A percentile compares a stretch with the other conserved stretches of the same genome.
phyloP scores from a whole-genome alignment of 2,888 invertebrate species.

The Xestia xanthographa region DNA sequence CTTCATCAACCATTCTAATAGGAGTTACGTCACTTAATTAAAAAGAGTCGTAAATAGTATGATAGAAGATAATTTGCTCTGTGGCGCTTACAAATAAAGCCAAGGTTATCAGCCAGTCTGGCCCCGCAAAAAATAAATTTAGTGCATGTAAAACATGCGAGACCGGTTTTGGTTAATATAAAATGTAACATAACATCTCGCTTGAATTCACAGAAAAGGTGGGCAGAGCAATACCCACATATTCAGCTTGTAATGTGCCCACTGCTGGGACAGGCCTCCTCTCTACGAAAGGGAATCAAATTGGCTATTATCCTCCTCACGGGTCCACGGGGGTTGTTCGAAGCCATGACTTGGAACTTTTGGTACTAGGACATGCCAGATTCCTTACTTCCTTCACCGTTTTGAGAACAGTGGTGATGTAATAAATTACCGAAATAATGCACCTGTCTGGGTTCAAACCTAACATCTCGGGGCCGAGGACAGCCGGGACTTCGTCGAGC shows the following conservation, averaged over 20 bases:
- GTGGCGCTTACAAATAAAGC: conserved; percentile 56
- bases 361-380: not conserved
- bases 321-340: not conserved
- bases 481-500: too few species aligned
- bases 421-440: not conserved
- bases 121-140: conserved; percentile 70
- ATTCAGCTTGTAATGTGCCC: not conserved
- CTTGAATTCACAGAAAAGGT: not conserved
- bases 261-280: not conserved
- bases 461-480: not conserved
- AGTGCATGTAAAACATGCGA: conserved; percentile 71
- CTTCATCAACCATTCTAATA: conserved; percentile 50
- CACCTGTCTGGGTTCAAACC: not conserved
- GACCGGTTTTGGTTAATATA: conserved; percentile 68
- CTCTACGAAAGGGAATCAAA: not conserved
- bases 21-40: conserved; percentile 60
- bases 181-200: conserved; percentile 9
- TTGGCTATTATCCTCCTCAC: not conserved
- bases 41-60: conserved; percentile 57
- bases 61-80: conserved; percentile 62
- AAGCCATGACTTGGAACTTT: not conserved
- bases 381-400: not conserved
- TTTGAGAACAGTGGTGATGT: not conserved
- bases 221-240: not conserved
- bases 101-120: conserved; percentile 75